Evolutionary conservation across 2,888 invertebrate species (phyloP), one percentile per base, ranked within the genome.

Genomic region (Phasia obesa): DNA sequence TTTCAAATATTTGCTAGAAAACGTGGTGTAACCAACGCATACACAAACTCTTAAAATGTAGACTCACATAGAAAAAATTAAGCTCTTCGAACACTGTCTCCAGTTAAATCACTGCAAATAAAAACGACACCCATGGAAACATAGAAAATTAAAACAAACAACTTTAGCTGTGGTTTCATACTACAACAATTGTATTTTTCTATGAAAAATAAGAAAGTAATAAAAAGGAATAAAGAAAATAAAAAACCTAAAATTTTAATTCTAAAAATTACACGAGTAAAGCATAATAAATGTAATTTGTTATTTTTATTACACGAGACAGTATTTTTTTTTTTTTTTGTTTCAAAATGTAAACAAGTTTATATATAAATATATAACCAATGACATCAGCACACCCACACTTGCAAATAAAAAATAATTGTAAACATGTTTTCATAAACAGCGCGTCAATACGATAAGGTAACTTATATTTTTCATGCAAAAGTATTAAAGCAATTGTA

Each of bases 211-310:
- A 60, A 60, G 17, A 59, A 70, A 73, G 25, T 25, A n/a, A 35
- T 2, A 47, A 47, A 55, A 35, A 47, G 21, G 15, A 42, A 17
- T 2, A 3, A 44, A n/a, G 17, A n/a, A 49, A 38, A 35, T 17
- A 25, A 35, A 19, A 27, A 64, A 64, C n/a, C 15, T 51, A 27
- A 47, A 59, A 60, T 27, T 60, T 53, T 53, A 82, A 77, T 75
- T 79, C 75, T 65, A 49, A 25, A 75, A 83, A 79, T 64, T 75
- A 79, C 57, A 79, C 79, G 65, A 60, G 70, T 13, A 57, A 55
- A 55, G 82, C 82, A 83, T 83, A 75, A 78, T 79, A 79, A 83
- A 71, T 79, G 70, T 42, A 75, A 49, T 73, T 65, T 78, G 47
- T 59, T 59, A 44, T 59, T 67, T 73, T 23, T 77, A 59, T 19